phyloP scores from a whole-genome alignment of 2,113 vertebrate species.

The Colaptes auratus region DNA sequence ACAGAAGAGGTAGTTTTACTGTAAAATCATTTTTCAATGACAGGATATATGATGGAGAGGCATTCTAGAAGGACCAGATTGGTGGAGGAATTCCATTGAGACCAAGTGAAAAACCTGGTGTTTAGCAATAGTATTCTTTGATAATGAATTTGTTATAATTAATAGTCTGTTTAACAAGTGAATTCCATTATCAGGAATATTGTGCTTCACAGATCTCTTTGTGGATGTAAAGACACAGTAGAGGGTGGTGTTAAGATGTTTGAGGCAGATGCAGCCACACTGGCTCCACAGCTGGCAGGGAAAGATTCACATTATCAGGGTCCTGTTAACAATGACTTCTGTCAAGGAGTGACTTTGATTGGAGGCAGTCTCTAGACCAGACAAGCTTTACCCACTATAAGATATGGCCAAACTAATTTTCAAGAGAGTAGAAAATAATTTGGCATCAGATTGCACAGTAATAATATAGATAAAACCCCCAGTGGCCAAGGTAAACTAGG shows the following conservation, averaged over 20 bases:
- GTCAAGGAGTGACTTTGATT: background rate
- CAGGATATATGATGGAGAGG: background rate
- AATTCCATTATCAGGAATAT: slow-evolving; percentile 18
- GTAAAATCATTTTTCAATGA: slow-evolving; percentile 12
- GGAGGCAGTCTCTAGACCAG: background rate
- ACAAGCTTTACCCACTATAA: background rate
- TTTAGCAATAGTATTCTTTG: background rate
- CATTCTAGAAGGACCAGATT: background rate
- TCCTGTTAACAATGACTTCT: background rate
- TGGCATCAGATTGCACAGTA: background rate
- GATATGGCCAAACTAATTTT: background rate
- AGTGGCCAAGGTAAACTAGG: background rate
- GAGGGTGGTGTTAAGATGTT: background rate
- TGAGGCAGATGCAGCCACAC: background rate
- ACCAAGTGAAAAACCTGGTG: background rate
- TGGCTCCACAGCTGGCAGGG: background rate
- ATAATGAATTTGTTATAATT: slow-evolving; percentile 31
- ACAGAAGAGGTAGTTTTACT: slow-evolving; percentile 1
- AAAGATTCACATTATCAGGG: background rate
- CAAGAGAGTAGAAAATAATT: background rate
- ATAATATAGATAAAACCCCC: background rate
- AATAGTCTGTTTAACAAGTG: slow-evolving; percentile 25
- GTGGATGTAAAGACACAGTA: background rate
- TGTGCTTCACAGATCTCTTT: background rate
- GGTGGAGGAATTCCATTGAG: background rate